These are phyloP conservation scores for Machimus atricapillus DNA, from an alignment of 2,888 invertebrate genomes.

Conservation along the genomic window DNA sequence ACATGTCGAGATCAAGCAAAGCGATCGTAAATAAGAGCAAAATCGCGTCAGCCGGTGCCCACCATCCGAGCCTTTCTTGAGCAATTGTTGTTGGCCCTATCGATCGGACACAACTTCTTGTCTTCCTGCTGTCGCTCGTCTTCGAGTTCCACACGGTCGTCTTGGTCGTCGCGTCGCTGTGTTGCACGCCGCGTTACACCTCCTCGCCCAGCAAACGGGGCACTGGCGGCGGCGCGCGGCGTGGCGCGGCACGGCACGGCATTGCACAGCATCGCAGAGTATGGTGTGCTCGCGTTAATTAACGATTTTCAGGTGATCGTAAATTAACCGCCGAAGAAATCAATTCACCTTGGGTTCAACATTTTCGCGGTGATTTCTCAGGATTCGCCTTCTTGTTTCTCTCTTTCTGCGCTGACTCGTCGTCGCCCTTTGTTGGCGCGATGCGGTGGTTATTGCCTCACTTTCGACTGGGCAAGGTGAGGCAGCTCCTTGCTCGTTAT, in stretches of 20 bases:
- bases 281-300: constrained; percentile 46
- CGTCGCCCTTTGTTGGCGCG: neutral
- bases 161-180: neutral
- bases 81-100: constrained; percentile 30
- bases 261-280: neutral
- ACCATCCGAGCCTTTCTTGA: constrained; percentile 7
- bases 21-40: constrained; percentile 34
- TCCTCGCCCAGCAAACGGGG: neutral
- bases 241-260: too few species aligned
- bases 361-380: constrained; percentile 45
- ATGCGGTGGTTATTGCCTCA: neutral
- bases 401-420: neutral
- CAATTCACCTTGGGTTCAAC: constrained; percentile 47
- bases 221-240: too few species aligned
- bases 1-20: constrained; percentile 31
- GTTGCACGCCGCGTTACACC: constrained; percentile 39
- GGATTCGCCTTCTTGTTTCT: neutral
- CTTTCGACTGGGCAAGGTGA: neutral
- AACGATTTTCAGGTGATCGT: constrained; percentile 48
- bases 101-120: constrained; percentile 35
- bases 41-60: constrained; percentile 28
- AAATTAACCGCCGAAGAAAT: constrained; percentile 47
- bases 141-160: neutral
- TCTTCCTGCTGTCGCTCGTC: constrained; percentile 37
- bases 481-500: neutral